These are phyloP conservation scores for Procambarus virginalis DNA, from an alignment of 1,140 invertebrate species.

Conservation along the genomic window DNA sequence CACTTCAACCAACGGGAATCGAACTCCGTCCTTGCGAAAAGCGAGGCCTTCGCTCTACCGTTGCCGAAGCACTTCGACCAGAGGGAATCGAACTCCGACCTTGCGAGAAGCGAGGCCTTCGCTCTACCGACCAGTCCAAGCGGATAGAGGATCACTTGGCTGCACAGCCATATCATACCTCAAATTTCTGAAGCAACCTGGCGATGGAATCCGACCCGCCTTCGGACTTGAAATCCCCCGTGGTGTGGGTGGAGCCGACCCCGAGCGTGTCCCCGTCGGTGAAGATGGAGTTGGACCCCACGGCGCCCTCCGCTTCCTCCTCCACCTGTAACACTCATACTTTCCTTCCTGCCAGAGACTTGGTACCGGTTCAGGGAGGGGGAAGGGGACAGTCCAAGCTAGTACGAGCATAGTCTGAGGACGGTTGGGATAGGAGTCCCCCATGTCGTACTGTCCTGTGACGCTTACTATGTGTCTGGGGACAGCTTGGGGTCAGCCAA, in stretches of 20 bases:
- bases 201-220: slow-evolving; percentile 11
- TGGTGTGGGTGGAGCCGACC: not conserved
- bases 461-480: no score
- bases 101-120: no score
- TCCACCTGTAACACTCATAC: not conserved
- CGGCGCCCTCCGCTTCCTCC: not conserved
- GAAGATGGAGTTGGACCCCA: not conserved
- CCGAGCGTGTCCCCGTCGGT: slow-evolving; percentile 28
- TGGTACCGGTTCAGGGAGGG: no score
- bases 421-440: no score
- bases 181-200: slow-evolving; percentile 38
- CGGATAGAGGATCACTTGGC: not conserved
- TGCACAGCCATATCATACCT: slow-evolving; percentile 23
- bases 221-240: slow-evolving; percentile 15
- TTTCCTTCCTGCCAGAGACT: no score
- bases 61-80: not conserved
- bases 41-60: no score
- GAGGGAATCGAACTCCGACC: not conserved
- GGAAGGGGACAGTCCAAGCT: no score
- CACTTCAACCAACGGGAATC: not conserved
- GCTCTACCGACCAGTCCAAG: no score
- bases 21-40: not conserved
- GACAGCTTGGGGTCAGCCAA: no score
- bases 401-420: no score
- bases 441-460: no score